Evolutionary conservation across 92 coral and sea anemone genomes (phyloP), one percentile per base, ranked within the genome.

Genomic region (Hydrozoanthus gracilis): DNA sequence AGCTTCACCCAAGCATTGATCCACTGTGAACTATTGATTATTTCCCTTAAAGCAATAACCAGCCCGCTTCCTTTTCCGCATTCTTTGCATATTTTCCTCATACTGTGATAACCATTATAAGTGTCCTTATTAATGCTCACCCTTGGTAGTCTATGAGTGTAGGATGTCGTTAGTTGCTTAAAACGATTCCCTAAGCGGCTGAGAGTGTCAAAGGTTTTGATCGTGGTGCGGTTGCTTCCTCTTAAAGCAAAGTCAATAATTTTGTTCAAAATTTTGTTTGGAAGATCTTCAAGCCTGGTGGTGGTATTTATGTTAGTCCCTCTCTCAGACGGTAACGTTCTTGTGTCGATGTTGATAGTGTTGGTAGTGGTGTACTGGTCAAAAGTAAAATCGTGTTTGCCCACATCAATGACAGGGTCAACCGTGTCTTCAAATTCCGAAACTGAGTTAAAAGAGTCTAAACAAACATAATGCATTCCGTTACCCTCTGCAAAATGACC

Each of bases 11-110:
- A 84, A 54, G 79, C 87, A 54, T 69, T 84, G 27, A 84, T 46
- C 79, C 79, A 84, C 69, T 84, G 78, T 8, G 79, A 66, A 72
- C 87, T 84, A 15, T 84, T 27, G 5, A 84, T 84, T 45, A 71
- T 84, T 49, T 71, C 87, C 45, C 46, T 71, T 52, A 83, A 72
- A 45, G 79, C 87, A 20, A 71, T 14, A 13, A 54, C 54, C 61
- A 83, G 71, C 11, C 87, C 51, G 78, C 87, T 84, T 18, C 67
- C 9, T 72, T 64, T 84, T 44, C 87, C 79, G 45, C 4, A 65
- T 2, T 64, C 49, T 82, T 45, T 82, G 73, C 73, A 61, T 55
- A 82, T 64, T 13, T 65, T 39, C n/a, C 86, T 69, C 86, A 82
- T 60, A 39, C 86, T 82, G 44, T 44, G 73, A 39, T n/a, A 76